A percentile compares a stretch with the other conserved stretches of the same genome.
These are phyloP conservation scores for Potamilus streckersoni DNA, from an alignment of 1,140 invertebrate genomes.

Conservation along the genomic window DNA sequence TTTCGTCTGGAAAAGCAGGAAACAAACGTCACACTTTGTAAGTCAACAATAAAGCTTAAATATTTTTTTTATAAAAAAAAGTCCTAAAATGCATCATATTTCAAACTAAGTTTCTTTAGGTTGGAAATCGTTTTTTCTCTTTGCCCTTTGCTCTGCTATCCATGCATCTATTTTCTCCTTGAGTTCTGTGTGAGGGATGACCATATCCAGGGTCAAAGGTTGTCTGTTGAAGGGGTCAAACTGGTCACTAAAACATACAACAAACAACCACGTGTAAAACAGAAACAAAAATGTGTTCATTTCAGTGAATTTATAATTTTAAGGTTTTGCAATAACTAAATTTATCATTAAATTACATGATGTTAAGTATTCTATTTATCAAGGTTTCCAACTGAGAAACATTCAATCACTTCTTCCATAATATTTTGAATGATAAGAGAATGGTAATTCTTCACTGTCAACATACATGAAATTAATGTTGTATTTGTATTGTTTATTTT, in stretches of 20 bases:
- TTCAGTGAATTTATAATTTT: not conserved
- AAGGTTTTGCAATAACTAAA: not conserved
- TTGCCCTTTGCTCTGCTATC: conserved; percentile 69
- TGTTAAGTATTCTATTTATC: not conserved
- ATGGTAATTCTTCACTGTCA: no score
- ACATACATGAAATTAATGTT: no score
- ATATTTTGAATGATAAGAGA: no score
- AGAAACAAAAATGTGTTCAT: not conserved
- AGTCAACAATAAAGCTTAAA: no score
- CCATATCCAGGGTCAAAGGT: conserved; percentile 93
- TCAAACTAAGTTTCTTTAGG: no score
- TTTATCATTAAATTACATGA: not conserved
- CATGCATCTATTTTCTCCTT: conserved; percentile 84
- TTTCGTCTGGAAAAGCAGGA: no score
- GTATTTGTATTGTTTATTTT: no score
- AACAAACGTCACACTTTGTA: no score
- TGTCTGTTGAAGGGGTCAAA: conserved; percentile 95
- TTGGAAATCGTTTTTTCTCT: no score
- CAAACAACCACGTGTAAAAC: not conserved
- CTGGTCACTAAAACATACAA: conserved; percentile 80
- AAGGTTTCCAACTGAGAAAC: not conserved
- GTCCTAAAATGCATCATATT: no score
- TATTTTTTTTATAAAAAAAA: no score
- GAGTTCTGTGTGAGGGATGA: conserved; percentile 84
- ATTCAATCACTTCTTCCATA: not conserved